phyloP scores from a whole-genome alignment of 2,113 vertebrate species.

The Ahaetulla prasina region DNA sequence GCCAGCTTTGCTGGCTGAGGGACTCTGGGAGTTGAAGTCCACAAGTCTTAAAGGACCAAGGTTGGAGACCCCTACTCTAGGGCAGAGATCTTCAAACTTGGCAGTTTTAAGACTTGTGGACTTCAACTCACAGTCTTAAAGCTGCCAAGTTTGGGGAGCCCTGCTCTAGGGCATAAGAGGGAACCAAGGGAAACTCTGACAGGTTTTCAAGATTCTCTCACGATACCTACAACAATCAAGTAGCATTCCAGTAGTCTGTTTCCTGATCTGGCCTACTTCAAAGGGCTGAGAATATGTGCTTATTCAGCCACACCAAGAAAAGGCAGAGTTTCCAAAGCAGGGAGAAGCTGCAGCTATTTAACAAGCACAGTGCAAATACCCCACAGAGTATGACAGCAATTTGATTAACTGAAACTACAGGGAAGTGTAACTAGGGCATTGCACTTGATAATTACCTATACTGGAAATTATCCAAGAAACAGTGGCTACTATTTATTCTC shows the following conservation, averaged over 20 bases:
- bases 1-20: no score
- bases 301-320: constrained; percentile 47
- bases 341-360: constrained; percentile 20
- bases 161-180: not conserved
- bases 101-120: no score
- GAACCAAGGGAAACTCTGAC: not conserved
- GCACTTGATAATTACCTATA: constrained; percentile 56
- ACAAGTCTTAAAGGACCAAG: no score
- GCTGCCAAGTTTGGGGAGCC: no score
- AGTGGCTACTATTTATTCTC: constrained; percentile 14
- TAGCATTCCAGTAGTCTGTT: not conserved
- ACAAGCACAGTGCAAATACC: constrained; percentile 36
- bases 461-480: constrained; percentile 45
- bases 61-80: no score
- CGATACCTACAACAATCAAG: not conserved
- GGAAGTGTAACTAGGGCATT: constrained; percentile 51
- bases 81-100: no score
- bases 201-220: not conserved
- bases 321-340: constrained; percentile 34
- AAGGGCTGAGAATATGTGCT: not conserved
- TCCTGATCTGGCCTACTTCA: not conserved
- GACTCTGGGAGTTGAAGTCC: no score
- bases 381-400: constrained; percentile 57
- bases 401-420: constrained; percentile 57
- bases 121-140: no score